These are phyloP conservation scores for Stichodactyla mertensii DNA, from an alignment of 64 coral and sea anemone genomes.

Conservation along the genomic window DNA sequence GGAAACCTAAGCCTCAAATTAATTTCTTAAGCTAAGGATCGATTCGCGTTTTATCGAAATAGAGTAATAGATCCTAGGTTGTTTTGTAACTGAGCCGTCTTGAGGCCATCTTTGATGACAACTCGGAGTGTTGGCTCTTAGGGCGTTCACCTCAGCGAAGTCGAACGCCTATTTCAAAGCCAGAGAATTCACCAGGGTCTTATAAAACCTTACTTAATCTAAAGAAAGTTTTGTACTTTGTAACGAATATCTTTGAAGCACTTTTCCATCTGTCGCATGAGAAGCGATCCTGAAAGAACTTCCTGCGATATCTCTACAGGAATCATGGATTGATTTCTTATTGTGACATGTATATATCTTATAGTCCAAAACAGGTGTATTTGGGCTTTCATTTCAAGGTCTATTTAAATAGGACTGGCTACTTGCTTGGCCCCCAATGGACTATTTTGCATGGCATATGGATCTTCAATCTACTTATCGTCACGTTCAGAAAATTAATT, in stretches of 20 bases:
- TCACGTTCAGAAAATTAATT: slow-evolving; percentile 3
- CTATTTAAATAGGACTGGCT: neutral
- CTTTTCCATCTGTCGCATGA: neutral
- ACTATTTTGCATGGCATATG: neutral
- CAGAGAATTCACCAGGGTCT: neutral
- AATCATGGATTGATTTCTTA: slow-evolving; percentile 1
- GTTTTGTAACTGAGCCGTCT: neutral
- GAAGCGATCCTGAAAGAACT: neutral
- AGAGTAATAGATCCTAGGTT: neutral
- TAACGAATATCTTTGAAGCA: slow-evolving; percentile 10
- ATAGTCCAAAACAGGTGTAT: neutral
- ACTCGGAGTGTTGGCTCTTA: neutral
- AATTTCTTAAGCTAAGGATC: neutral
- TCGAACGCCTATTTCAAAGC: neutral
- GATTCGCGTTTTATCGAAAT: neutral
- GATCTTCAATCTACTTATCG: neutral
- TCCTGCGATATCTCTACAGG: neutral
- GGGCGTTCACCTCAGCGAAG: neutral
- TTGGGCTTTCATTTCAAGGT: neutral
- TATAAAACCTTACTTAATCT: neutral
- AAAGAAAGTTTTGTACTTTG: neutral
- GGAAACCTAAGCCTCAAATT: neutral
- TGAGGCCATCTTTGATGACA: neutral
- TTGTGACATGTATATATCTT: neutral
- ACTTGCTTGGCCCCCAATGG: neutral